Base-by-base conservation (phyloP, 2,797 vertebrate genomes). In the Thunnus albacares region DNA sequence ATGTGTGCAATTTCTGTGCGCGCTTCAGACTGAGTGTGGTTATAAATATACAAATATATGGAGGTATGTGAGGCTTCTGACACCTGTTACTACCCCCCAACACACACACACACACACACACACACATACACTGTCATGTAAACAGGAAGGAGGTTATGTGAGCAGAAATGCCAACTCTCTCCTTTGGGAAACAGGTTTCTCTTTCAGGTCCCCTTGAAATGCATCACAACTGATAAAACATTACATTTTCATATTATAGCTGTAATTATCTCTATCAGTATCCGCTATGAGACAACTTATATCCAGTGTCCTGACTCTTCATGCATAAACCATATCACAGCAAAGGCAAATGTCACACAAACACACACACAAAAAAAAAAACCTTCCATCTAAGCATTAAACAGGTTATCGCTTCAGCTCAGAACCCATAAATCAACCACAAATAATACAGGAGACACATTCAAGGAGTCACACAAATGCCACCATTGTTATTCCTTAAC, bases 51-150 rank as follows among this genome's bases (percentile, higher is more conserved):
- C 9, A 53, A 24, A 53, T 53, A 53, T 5, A 12, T 24, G 52
- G 52, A 53, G 52, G 52, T 53, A 24, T n/a, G 20, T 22, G 51
- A 3, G 51, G 51, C 75, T 75, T 24, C 63, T 62, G 73, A 93
- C 94, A 94, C 95, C 92, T 95, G 93, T 90, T 93, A 79, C 72
- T 63, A 74, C 67, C 85, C 65, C 35, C 17, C 4, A 75, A 58
- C 55, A 47, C 4, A 47, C 4, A 51, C 3, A 47, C 4, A 47
- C 4, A 51, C 3, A 30, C 79, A 41, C 67, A 65, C 10, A 76
- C 38, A 41, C 2, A 51, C 20, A 43, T 41, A 66, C 76, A 70
- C 67, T 52, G 51, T 30, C 66, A 45, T 68, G 79, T 88, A 87
- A 92, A 92, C 91, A 90, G 92, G 90, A 86, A 91, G 83, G 2